phyloP scores from a whole-genome alignment of 2,113 vertebrate species.

The Osmerus eperlanus region DNA sequence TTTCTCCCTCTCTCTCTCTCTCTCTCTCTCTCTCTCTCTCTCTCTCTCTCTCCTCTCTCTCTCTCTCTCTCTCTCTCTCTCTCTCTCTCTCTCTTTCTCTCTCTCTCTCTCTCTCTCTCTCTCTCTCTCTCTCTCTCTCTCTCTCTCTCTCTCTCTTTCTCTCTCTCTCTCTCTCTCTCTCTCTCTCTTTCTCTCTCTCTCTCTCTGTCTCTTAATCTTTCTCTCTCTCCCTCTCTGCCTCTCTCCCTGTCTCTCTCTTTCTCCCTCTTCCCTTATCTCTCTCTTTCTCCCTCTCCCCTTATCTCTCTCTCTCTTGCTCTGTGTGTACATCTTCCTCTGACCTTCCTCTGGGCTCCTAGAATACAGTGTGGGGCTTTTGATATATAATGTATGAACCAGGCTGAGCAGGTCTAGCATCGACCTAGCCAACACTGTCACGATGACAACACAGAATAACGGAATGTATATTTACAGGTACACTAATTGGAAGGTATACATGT shows the following conservation, averaged over 20 bases:
- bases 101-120: too few relatives aligned
- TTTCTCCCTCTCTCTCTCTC: background rate
- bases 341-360: slow-evolving; percentile 20
- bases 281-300: too few relatives aligned
- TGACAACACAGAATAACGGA: slow-evolving; percentile 26
- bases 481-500: slow-evolving; percentile 19
- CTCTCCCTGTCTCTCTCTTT: background rate
- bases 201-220: too few relatives aligned
- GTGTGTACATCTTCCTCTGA: background rate
- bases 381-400: slow-evolving; percentile 54
- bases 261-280: background rate
- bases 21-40: background rate
- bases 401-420: slow-evolving; percentile 53
- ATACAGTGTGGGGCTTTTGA: slow-evolving; percentile 42
- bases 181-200: background rate
- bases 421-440: slow-evolving; percentile 42
- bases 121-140: background rate
- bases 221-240: background rate
- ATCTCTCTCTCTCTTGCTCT: slow-evolving; percentile 7
- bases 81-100: background rate
- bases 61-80: background rate
- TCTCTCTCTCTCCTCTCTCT: background rate
- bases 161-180: background rate
- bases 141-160: background rate
- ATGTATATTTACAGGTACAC: background rate